A percentile compares a stretch with the other conserved stretches of the same genome.
Evolutionary conservation across 2,797 vertebrate genomes (phyloP).

Genomic region (Poecilia gillii): DNA sequence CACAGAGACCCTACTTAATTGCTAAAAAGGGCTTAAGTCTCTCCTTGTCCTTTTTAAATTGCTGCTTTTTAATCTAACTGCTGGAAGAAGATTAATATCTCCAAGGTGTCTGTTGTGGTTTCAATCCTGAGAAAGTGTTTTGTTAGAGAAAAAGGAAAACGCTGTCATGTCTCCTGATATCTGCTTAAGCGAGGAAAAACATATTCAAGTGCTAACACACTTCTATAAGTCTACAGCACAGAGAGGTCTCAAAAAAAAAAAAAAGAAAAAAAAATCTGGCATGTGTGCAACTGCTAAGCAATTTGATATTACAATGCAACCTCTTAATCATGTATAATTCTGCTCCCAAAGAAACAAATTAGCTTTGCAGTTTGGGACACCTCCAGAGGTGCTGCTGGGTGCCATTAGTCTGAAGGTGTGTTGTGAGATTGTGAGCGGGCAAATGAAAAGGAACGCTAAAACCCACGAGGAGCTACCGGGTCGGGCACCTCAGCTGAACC

Average conservation of each 20-base stretch:
- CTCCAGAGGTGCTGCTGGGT: constrained; percentile 52
- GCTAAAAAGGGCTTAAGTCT: constrained; percentile 3
- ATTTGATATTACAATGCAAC: constrained; percentile 62
- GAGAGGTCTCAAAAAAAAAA: constrained; percentile 56
- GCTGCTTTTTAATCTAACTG: constrained; percentile 50
- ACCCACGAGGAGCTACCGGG: constrained; percentile 40
- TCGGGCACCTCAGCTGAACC: constrained; percentile 64
- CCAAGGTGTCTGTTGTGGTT: constrained; percentile 69
- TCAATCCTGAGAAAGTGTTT: constrained; percentile 62
- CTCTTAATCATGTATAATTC: constrained; percentile 60
- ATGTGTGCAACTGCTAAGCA: constrained; percentile 49
- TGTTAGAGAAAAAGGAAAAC: constrained; percentile 53
- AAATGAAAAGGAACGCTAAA: constrained; percentile 39
- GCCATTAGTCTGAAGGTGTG: constrained; percentile 29
- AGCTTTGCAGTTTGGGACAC: constrained; percentile 68
- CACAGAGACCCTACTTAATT: constrained; percentile 26
- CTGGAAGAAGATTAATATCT: constrained; percentile 65
- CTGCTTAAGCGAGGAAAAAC: constrained; percentile 49
- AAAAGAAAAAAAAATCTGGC: constrained; percentile 43
- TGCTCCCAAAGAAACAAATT: constrained; percentile 62
- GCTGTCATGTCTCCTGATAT: constrained; percentile 48
- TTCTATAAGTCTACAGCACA: constrained; percentile 46
- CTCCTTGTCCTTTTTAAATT: constrained; percentile 25
- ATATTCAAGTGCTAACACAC: constrained; percentile 45
- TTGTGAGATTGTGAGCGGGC: constrained; percentile 17